phyloP scores from a whole-genome alignment of 2,113 vertebrate species.

The Phalacrocorax brasilianus region DNA sequence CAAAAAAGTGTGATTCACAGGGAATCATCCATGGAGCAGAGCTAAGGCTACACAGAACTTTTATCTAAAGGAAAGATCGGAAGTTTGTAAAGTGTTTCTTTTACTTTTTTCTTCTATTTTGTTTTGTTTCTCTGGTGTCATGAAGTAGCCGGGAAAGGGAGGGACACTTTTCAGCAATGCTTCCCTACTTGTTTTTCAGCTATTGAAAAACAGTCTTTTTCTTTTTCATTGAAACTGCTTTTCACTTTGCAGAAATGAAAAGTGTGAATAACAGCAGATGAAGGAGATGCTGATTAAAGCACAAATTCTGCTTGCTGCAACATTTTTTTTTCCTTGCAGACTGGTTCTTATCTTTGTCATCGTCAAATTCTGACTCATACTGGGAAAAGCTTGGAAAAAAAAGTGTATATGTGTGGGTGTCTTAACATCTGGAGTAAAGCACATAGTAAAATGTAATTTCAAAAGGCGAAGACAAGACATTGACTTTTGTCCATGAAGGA shows the following conservation, averaged over 20 bases:
- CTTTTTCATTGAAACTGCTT: background rate
- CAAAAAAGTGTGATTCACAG: background rate
- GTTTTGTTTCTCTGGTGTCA: background rate
- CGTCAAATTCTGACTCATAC: background rate
- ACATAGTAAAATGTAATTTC: background rate
- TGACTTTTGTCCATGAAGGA: background rate
- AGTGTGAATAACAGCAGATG: constrained; percentile 8
- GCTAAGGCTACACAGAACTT: background rate
- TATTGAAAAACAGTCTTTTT: background rate
- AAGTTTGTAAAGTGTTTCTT: background rate
- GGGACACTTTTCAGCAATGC: background rate
- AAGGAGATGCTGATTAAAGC: constrained; percentile 44
- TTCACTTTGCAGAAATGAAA: constrained; percentile 1
- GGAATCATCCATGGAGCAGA: background rate
- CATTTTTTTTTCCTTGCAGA: background rate
- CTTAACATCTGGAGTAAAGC: background rate
- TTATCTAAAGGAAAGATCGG: background rate
- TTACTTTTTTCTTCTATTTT: background rate
- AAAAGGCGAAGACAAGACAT: background rate
- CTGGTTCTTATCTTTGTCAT: constrained; percentile 10
- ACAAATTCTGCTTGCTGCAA: constrained; percentile 8
- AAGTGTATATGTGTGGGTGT: background rate
- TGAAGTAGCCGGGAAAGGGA: background rate
- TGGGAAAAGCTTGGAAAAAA: background rate
- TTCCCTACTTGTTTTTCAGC: background rate